A percentile compares a stretch with the other conserved stretches of the same genome.
Conservation (phyloP, 2,113 vertebrate genomes). For the Ondatra zibethicus region DNA sequence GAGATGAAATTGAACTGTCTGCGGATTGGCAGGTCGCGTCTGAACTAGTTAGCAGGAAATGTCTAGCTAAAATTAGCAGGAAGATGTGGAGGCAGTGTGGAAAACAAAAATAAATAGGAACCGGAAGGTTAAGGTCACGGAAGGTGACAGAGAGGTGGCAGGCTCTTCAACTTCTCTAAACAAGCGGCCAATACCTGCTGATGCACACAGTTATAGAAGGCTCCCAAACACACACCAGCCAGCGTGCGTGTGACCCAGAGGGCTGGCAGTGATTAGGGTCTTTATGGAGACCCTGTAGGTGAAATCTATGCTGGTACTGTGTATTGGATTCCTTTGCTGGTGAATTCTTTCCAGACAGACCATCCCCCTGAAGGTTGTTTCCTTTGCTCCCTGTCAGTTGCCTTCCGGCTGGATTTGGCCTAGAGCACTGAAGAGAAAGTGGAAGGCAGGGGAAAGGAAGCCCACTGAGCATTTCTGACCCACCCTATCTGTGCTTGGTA, state of each 20-base stretch:
- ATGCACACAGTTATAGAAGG: not conserved
- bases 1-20: constrained; percentile 45
- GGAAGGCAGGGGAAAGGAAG: not conserved
- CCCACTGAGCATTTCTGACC: not conserved
- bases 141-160: not conserved
- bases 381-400: not conserved
- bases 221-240: not conserved
- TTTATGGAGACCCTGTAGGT: not conserved
- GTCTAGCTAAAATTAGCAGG: not conserved
- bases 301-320: not conserved
- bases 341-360: not conserved
- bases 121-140: not conserved
- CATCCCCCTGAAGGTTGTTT: not conserved
- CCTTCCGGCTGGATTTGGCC: not conserved
- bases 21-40: constrained; percentile 34
- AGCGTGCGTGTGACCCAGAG: not conserved
- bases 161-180: not conserved
- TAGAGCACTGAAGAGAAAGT: not conserved
- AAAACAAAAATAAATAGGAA: constrained; percentile 42
- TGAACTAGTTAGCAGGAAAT: constrained; percentile 50
- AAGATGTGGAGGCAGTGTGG: not conserved
- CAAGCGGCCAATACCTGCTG: not conserved
- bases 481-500: not conserved
- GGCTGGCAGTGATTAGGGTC: not conserved
- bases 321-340: not conserved